Evolutionary conservation across 2,113 vertebrate species (phyloP), one percentile per base, ranked within the genome.

Genomic region (Ifrita kowaldi): DNA sequence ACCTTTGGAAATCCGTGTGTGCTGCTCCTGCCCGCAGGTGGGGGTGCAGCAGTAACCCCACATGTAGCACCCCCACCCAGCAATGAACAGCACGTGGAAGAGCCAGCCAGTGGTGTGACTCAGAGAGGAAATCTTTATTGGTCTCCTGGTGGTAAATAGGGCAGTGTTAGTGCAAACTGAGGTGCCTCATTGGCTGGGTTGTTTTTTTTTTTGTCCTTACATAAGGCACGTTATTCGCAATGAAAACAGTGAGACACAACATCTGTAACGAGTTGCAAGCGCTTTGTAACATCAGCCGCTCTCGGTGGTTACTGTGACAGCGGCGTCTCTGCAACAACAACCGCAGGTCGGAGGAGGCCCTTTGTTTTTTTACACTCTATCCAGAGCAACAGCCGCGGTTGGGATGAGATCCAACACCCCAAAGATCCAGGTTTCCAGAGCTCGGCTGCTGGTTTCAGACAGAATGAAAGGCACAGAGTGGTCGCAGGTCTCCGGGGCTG

Each of bases 131-230:
- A 55, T 80, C 27, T 63, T 95, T 93, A 94, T 77, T 95, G 88
- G 85, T 91, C 62, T 87, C 86, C 96, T 56, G 78, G 85, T 22
- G 94, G 59, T 89, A 95, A 97, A 70, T 10, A 90, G 79, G 90
- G 92, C 95, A 95, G 94, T 76, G 95, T 97, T 97, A 97, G 96
- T 98, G 97, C 95, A 97, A 89, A 97, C 90, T 64, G 94, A 96
- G 96, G 37, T 88, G 97, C 94, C 95, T 95, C 37, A 7, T 20
- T 81, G 91, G 90, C 89, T 80, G 83, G 70, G 8, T 0, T 5
- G 67, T 80, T 42, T 53, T 5, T 69, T 80, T 42, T 53, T 73
- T 82, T 60, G 49, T 70, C 81, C 76, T 94, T 93, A 78, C 67
- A 23, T 84, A 95, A 55, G 96, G 88, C 83, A 92, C 57, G 5